Evolutionary conservation across 2,888 invertebrate genomes (phyloP).

Genomic region (Blera fallax): DNA sequence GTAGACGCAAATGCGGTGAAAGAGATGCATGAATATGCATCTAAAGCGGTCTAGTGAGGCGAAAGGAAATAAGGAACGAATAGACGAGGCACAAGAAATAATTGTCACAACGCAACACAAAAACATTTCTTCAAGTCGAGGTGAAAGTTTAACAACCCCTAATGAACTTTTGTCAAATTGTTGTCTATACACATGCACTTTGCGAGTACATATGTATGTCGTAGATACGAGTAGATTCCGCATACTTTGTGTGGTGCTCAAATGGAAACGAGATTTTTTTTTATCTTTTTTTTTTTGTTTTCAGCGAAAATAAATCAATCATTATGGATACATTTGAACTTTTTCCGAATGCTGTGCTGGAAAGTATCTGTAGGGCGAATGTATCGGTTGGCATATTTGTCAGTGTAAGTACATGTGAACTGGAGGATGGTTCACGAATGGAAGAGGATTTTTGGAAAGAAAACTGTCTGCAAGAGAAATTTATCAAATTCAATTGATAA

Average conservation of each 20-base stretch:
- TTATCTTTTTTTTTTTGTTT: no score
- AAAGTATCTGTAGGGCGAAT: not conserved
- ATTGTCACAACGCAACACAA: constrained; percentile 49
- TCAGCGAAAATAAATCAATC: constrained; percentile 39
- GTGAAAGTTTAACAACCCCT: constrained; percentile 71
- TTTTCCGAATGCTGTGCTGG: not conserved
- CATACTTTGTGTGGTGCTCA: constrained; percentile 12
- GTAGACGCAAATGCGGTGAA: constrained; percentile 30
- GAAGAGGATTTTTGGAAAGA: not conserved
- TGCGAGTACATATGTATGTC: no score
- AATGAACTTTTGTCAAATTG: constrained; percentile 70
- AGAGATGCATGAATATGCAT: constrained; percentile 38
- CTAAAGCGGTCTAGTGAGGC: constrained; percentile 11
- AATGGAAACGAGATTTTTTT: no score
- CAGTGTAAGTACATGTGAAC: not conserved
- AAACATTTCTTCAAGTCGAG: constrained; percentile 44
- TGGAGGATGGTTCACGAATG: no score
- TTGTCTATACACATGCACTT: constrained; percentile 7
- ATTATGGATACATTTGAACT: constrained; percentile 36
- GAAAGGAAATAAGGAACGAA: constrained; percentile 15
- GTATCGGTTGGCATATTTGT: not conserved
- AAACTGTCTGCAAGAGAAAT: no score
- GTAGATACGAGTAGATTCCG: constrained; percentile 52
- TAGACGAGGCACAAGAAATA: constrained; percentile 50
- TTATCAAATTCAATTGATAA: no score